Percentiles rank a stretch among this genome's conserved stretches.
Evolutionary conservation across 2,113 vertebrate species (phyloP).

Genomic region (Craseonycteris thonglongyai): DNA sequence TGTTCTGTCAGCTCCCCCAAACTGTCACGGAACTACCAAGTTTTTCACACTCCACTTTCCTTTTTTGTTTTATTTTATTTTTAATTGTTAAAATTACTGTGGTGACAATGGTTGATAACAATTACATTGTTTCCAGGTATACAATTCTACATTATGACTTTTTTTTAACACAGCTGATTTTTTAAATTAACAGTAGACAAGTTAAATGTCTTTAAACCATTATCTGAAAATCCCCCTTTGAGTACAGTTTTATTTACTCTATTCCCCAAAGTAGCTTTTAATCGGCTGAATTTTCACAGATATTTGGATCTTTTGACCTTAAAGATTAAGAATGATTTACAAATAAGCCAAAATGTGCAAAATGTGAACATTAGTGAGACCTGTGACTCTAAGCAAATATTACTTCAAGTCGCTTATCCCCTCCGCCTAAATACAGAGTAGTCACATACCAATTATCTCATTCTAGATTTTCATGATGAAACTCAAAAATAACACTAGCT

Average conservation of each 20-base stretch:
- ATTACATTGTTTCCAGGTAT: too few relatives aligned
- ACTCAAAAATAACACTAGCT: background rate
- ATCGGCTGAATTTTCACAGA: background rate
- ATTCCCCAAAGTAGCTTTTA: background rate
- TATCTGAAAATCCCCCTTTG: background rate
- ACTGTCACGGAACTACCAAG: background rate
- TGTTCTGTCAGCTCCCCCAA: background rate
- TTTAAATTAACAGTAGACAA: background rate
- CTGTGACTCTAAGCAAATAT: background rate
- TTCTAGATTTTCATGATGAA: background rate
- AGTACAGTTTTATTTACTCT: background rate
- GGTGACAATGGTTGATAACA: too few relatives aligned
- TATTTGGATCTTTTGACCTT: background rate
- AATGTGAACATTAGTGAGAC: background rate
- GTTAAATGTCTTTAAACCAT: background rate
- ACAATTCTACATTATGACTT: too few relatives aligned
- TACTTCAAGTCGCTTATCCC: background rate
- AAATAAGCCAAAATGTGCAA: background rate
- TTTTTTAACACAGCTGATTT: background rate
- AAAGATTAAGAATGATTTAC: background rate
- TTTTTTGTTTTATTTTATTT: too few relatives aligned
- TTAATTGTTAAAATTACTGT: too few relatives aligned
- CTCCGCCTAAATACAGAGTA: background rate
- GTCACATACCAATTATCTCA: background rate
- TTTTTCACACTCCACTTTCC: background rate